A percentile compares a stretch with the other conserved stretches of the same genome.
Evolutionary conservation across 2,888 invertebrate species (phyloP).

Genomic region (Zaprionus obscuricornis): DNA sequence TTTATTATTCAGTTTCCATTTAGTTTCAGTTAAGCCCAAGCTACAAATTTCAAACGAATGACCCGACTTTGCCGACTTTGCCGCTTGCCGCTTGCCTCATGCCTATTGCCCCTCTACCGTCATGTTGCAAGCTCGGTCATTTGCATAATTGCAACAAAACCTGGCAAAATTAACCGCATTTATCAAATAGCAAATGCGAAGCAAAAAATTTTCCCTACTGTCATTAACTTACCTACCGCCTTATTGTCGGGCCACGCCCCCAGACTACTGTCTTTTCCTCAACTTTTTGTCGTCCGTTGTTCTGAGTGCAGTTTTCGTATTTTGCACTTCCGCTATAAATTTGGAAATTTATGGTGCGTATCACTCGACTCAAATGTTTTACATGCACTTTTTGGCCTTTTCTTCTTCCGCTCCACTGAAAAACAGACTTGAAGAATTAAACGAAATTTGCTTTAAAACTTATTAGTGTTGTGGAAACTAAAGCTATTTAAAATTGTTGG

Average conservation of each 20-base stretch:
- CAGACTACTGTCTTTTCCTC: conserved; percentile 2
- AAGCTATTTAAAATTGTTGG: too few relatives aligned
- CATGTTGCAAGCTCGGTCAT: conserved; percentile 29
- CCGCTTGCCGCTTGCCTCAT: not conserved
- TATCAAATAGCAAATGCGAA: conserved; percentile 53
- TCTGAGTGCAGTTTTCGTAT: conserved; percentile 62
- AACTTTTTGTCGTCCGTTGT: conserved; percentile 30
- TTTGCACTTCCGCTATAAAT: conserved; percentile 77
- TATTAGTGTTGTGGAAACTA: too few relatives aligned
- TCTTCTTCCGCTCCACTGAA: conserved; percentile 10
- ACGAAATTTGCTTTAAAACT: too few relatives aligned
- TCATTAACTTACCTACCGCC: not conserved
- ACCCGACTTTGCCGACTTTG: too few relatives aligned
- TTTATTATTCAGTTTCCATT: conserved; percentile 34
- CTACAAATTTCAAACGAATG: not conserved
- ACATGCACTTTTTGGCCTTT: conserved; percentile 53
- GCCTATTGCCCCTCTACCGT: not conserved
- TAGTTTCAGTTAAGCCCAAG: conserved; percentile 15
- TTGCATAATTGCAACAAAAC: conserved; percentile 65
- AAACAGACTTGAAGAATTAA: conserved; percentile 6
- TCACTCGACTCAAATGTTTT: conserved; percentile 70
- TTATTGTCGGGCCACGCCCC: conserved; percentile 23
- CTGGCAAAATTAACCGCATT: conserved; percentile 62
- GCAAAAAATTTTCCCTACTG: conserved; percentile 18
- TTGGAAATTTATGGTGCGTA: conserved; percentile 74